Base-by-base conservation (phyloP, 1,140 invertebrate species). In the Orussus abietinus region DNA sequence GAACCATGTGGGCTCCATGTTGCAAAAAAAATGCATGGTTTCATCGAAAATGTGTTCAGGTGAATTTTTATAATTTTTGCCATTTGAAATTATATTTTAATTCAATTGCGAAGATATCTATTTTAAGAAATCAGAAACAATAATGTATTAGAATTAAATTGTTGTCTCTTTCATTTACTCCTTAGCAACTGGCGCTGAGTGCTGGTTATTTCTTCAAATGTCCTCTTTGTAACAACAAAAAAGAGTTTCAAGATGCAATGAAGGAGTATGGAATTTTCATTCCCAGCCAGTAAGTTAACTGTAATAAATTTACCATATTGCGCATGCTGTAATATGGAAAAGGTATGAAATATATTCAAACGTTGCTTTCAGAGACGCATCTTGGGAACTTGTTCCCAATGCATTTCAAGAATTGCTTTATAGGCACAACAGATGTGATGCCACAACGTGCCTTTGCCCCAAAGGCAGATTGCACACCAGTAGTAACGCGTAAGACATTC, bases 191-290 rank as follows among this genome's bases (percentile, higher is more conserved):
- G 42, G 81, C 82, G 2, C 46, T 75, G 13, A 81, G 75, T 65
- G 78, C 81, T 26, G 82, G 82, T 0, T 80, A 84, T 53, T 84
- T 83, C 57, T 84, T 85, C 55, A 83, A 82, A 49, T 84, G 83
- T 58, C 81, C 83, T 4, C 49, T 83, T 2, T 85, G 82, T 56
- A 83, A 83, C 43, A 78, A 81, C 62, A 78, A 77, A 45, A 59
- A 66, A n/a, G 55, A 50, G 42, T 85, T 84, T 62, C 68, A 76
- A 49, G 53, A 61, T 22, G 76, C 77, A 29, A 84, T 84, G 82
- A 49, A 76, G 21, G 63, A 76, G 17, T 73, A 72, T 64, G 83
- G 83, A 5, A 81, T 84, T 45, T 82, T 77, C 47, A 77, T 84
- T 45, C 82, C 82, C 48, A 77, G 75, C 48, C 76, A 79, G 76